phyloP scores from a whole-genome alignment of 2,113 vertebrate genomes.

The Passer montanus region DNA sequence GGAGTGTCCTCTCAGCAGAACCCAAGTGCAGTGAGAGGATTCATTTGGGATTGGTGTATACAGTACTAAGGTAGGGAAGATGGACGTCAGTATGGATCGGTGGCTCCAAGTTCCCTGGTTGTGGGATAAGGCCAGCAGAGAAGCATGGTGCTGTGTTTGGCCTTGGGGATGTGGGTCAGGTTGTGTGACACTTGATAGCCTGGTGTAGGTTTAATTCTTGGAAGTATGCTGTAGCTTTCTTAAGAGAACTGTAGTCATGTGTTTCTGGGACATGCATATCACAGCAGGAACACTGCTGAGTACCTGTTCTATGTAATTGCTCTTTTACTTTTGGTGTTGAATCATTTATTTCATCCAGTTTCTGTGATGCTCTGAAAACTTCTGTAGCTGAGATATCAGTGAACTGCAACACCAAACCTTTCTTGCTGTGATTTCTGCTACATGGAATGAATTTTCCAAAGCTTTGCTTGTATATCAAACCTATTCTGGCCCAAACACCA shows the following conservation, averaged over 20 bases:
- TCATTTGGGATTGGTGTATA: not conserved
- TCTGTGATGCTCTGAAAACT: not conserved
- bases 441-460: not conserved
- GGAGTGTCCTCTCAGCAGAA: not conserved
- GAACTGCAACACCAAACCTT: not conserved
- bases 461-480: not conserved
- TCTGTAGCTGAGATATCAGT: not conserved
- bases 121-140: not conserved
- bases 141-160: not conserved
- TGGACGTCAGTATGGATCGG: fast-evolving
- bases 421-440: not conserved
- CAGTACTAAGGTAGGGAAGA: not conserved
- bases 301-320: not conserved
- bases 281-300: not conserved
- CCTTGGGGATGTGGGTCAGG: not conserved
- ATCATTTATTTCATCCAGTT: not conserved
- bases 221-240: not conserved
- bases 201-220: not conserved
- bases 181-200: not conserved
- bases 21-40: not conserved
- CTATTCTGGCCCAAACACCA: not conserved
- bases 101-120: not conserved
- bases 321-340: not conserved
- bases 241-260: not conserved
- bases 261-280: not conserved